Base-by-base conservation (phyloP, 2,113 vertebrate species). In the Bettongia penicillata region DNA sequence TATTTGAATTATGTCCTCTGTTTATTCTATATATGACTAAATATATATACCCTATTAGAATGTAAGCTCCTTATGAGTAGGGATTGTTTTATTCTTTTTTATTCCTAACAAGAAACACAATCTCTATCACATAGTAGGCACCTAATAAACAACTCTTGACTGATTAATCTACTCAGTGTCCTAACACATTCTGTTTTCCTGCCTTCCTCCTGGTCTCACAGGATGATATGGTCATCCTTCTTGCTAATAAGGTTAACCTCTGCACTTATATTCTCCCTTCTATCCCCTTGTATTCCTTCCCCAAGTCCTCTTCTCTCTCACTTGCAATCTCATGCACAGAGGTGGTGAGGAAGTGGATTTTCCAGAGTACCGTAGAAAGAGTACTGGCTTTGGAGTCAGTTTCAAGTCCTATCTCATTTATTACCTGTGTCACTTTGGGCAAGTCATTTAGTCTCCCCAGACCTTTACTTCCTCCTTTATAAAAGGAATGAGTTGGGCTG, bases 11-110 rank as follows among this genome's bases (percentile, higher is more conserved):
- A 77, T 77, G 31, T n/a, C 12, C 37, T 77, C 14, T 77, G 31
- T n/a, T 77, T 77, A 77, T n/a, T 77, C 61, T 77, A 77, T 37
- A n/a, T 77, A 77, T 77, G 14, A 37, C 16, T 77, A 37, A 77
- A n/a, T 77, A 37, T 68, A n/a, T n/a, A n/a, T 12, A 37, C 31
- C 16, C 12, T 14, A 77, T n/a, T n/a, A n/a, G 61, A 77, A 77
- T n/a, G 61, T 77, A 77, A 68, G 57, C 28, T 37, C 57, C 11
- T 61, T 61, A 61, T 61, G 61, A 19, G 61, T 77, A 77, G 37
- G 89, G 89, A 91, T 53, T 92, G 94, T 91, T 23, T 37, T 48
- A 94, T 61, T 53, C 94, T n/a, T 53, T 53, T 84, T 51, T 55
- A 52, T 77, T 90, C 7, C 26, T 84, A 37, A 51, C 77, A 93